Base-by-base conservation (phyloP, 2,888 invertebrate species). In the Xestoiulus laeticollis region DNA sequence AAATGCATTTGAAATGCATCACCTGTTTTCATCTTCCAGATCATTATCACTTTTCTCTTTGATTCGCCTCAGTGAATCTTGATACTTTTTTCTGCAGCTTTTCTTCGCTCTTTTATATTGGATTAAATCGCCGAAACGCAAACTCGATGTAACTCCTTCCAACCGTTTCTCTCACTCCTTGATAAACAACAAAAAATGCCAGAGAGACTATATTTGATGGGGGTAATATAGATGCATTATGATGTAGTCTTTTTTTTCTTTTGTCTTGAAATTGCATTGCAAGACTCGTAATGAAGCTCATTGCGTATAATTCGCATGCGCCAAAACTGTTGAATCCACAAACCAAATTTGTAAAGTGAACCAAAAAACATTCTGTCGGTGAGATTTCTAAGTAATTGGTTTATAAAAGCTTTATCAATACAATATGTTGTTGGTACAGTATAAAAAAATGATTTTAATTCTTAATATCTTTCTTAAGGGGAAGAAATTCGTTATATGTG, bases 11-110 rank as follows among this genome's bases (percentile, higher is more conserved):
- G 59, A 59, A 59, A 59, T 59, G 59, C 59, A 59, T 59, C 59
- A 59, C 59, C 59, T 59, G 59, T 59, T 59, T 59, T 59, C 59
- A 59, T 59, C 59, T 59, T 59, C 59, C 59, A 59, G 59, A 59
- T 59, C 59, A 59, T 59, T 59, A 59, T 59, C 59, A 59, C 59
- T 59, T 59, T 59, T 59, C 59, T 59, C 59, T 59, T 59, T 59
- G 59, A 59, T 59, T 59, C 59, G 59, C 59, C n/a, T n/a, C 59
- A 59, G 22, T 59, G 59, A 59, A 59, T 59, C 59, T 59, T 59
- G n/a, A 22, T 59, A 22, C 59, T 59, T 59, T 59, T 38, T n/a
- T 59, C n/a, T 22, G 22, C 48, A n/a, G 59, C 59, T 59, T 59
- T 59, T 59, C 59, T n/a, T 59, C 22, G 59, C 59, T 22, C n/a